Percentiles rank a stretch among this genome's conserved stretches.
These are phyloP conservation scores for Petromus typicus DNA, from an alignment of 2,113 vertebrate species.

Conservation along the genomic window DNA sequence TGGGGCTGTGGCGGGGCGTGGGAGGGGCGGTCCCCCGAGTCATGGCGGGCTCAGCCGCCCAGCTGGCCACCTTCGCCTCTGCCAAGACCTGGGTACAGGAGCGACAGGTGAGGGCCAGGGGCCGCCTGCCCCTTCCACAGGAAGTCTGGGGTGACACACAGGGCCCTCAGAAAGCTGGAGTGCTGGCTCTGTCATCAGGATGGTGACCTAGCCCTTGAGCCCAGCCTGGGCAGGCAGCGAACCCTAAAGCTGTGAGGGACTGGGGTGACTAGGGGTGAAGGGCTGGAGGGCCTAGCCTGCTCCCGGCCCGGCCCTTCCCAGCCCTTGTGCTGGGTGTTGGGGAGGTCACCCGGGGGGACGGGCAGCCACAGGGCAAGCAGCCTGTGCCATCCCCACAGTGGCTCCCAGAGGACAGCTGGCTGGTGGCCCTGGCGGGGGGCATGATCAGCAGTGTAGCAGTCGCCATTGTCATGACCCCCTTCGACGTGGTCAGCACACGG, in stretches of 20 bases:
- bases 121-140: neutral
- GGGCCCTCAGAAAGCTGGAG: neutral
- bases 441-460: constrained; percentile 95
- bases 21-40: constrained; percentile 94
- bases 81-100: constrained; percentile 93
- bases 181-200: neutral
- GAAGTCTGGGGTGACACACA: constrained; percentile 59
- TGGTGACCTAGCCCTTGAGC: neutral
- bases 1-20: constrained; percentile 95
- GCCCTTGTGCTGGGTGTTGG: neutral
- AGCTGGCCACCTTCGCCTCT: constrained; percentile 94
- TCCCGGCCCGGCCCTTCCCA: neutral
- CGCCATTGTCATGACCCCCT: constrained; percentile 93
- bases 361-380: neutral
- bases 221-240: neutral
- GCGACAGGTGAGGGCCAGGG: constrained; percentile 83
- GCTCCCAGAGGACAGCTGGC: constrained; percentile 92
- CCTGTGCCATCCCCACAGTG: constrained; percentile 84
- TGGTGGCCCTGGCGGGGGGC: constrained; percentile 90
- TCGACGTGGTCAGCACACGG: constrained; percentile 95
- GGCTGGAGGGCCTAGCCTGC: neutral
- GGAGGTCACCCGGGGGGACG: neutral
- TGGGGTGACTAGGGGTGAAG: neutral
- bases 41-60: constrained; percentile 94
- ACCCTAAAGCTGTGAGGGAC: neutral